Conservation (phyloP, 2,888 invertebrate species). For the Pyrocoelia pectoralis region DNA sequence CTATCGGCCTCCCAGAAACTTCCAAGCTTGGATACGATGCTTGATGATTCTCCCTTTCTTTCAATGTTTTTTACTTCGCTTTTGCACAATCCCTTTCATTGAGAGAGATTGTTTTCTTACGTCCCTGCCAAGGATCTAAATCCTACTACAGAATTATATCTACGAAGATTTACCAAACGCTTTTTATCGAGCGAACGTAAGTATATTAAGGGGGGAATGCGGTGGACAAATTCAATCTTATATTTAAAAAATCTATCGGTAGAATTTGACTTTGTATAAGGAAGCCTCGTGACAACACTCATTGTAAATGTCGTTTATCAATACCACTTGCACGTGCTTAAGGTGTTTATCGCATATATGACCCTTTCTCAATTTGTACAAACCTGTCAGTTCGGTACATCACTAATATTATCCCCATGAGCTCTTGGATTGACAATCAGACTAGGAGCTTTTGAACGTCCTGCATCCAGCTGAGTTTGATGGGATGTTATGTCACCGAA, state of each 20-base stretch:
- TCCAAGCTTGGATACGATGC: conserved; percentile 34
- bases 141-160: conserved; percentile 25
- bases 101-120: conserved; percentile 23
- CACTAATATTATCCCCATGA: conserved; percentile 15
- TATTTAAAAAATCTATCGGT: background rate
- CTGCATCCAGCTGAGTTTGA: conserved; percentile 12
- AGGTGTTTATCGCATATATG: too few relatives aligned
- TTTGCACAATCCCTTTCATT: conserved; percentile 23
- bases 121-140: conserved; percentile 13
- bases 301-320: too few relatives aligned
- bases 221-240: background rate
- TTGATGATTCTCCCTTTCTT: conserved; percentile 37
- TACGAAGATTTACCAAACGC: conserved; percentile 13
- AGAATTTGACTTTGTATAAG: background rate
- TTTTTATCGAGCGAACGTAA: conserved; percentile 10
- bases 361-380: background rate
- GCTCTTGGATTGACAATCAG: conserved; percentile 16
- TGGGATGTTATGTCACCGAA: conserved; percentile 1
- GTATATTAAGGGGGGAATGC: conserved; percentile 8
- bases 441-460: conserved; percentile 14
- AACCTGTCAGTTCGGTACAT: background rate
- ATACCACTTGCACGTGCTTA: too few relatives aligned
- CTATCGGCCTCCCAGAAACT: conserved; percentile 36
- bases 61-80: conserved; percentile 28
- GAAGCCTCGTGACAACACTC: too few relatives aligned